Evolutionary conservation across 1,140 invertebrate genomes (phyloP), one percentile per base, ranked within the genome.

Genomic region (Achatina immaculata): DNA sequence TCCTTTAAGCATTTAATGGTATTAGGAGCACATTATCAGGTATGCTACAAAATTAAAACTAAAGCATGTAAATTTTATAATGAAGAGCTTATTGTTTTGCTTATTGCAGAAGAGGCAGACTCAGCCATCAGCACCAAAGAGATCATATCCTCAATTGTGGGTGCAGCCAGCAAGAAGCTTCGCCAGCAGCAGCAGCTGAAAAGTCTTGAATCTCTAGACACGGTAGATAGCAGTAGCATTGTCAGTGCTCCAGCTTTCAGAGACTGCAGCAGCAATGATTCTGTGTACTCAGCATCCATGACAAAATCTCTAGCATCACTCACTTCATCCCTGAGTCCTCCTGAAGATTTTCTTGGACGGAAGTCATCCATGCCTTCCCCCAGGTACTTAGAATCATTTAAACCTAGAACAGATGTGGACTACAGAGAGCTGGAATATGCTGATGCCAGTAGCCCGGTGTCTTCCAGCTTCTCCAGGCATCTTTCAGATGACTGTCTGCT

Each of bases 81-180:
- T n/a, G n/a, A n/a, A n/a, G n/a, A n/a, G n/a, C n/a, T n/a, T n/a
- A 58, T 58, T 62, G 16, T 62, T 28, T 31, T n/a, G n/a, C 7
- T 62, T 6, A 62, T 85, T 85, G 72, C 85, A 90, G 88, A 88
- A 58, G 85, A 88, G 51, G 81, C 80, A 0, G 86, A 84, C 71
- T 90, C 91, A 87, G 92, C 93, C 58, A 91, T 93, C 72, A 93
- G 93, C 81, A 93, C 94, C 76, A 94, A 94, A 89, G 95, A 95
- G 88, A 95, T 96, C 85, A 94, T 96, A 75, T 94, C 94, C 51
- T 95, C 94, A 71, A 95, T 96, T 86, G 95, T 95, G 90, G 94
- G 94, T 85, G 95, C 95, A 85, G 95, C 95, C 58, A 95, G 95
- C 89, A 93, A 94, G 80, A 95, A 95, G 90, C 94, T 95, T 78